Evolutionary conservation across 2,888 invertebrate species (phyloP), one percentile per base, ranked within the genome.

Genomic region (Heliconius ismenius): DNA sequence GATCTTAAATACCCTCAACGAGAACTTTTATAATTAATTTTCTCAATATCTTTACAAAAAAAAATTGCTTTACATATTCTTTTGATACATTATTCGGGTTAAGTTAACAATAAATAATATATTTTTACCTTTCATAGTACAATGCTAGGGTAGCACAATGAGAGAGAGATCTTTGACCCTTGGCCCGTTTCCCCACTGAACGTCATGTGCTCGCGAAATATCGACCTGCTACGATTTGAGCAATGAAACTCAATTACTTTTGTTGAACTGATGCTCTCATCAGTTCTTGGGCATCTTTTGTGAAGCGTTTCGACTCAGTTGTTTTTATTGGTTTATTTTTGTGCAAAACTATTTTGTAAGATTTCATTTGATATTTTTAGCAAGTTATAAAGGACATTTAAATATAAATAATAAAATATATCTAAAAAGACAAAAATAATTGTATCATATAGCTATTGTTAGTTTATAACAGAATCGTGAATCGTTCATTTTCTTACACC

Each of bases 151-250:
- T 80, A 81, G 81, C 77, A 84, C 87, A 89, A 85, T 49, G 49
- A 49, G 21, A 82, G 83, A 86, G 83, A 86, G 91, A 89, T 89
- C 88, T 90, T 88, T 89, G 90, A 90, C 89, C 92, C 84, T 79
- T 88, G 87, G 81, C 87, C 88, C 83, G 87, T 85, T 91, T 89
- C 81, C 82, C 84, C 82, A 83, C 80, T 81, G 83, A 81, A 81
- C 81, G 82, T 79, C 83, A 65, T 77, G 75, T 75, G 75, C 82
- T 87, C 86, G 85, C 86, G 82, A 84, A 86, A 86, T 83, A 79
- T 49, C 76, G 76, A 79, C 80, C 79, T 80, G 76, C 77, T 73
- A 77, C 73, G 75, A 75, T 79, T 76, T 67, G 63, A 64, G 75
- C 73, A 77, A 79, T 79, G 58, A 77, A 77, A 77, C 73, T 75